Base-by-base conservation (phyloP, 2,888 invertebrate species). In the Pseudococcus longispinus region DNA sequence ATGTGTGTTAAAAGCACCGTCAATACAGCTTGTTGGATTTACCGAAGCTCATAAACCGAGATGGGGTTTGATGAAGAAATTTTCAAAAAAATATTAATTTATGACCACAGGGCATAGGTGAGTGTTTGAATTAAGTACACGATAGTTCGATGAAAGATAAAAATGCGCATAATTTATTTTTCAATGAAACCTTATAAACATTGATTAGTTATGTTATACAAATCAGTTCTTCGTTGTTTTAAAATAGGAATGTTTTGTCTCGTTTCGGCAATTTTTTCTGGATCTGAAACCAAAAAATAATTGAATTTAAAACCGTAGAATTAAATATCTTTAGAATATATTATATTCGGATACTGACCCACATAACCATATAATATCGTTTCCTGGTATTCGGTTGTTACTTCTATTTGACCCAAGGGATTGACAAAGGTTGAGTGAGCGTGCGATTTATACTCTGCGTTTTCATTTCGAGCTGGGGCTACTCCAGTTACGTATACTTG, bases 31-130 rank as follows among this genome's bases (percentile, higher is more conserved):
- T 97, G 98, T 90, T 89, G 98, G 98, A 3, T 98, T 96, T 20
- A 97, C 98, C 0, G 98, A 98, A 91, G 97, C 98, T 1, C 98
- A 98, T 90, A 97, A 97, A 91, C 98, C 98, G 91, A 93, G 97
- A 89, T 92, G 96, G 91, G 96, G 97, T 2, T 92, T 97, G 77
- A 97, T 97, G 89, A 93, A 96, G 89, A 97, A 97, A 91, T 88
- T 96, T 70, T 93, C 97, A 88, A 97, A 97, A 90, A 97, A 97
- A 91, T 97, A 96, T 91, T 96, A 91, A 91, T 70, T 60, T 23
- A 20, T 15, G 29, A 23, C n/a, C 20, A 37, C 32, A n/a, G n/a
- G 3, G 13, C 15, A 18, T 37, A n/a, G 77, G 77, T 80, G 42
- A 80, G 77, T 37, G n/a, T 42, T 80, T 20, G 4, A 20, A 20